Base-by-base conservation (phyloP, 2,888 invertebrate species). In the Acleris cristana region DNA sequence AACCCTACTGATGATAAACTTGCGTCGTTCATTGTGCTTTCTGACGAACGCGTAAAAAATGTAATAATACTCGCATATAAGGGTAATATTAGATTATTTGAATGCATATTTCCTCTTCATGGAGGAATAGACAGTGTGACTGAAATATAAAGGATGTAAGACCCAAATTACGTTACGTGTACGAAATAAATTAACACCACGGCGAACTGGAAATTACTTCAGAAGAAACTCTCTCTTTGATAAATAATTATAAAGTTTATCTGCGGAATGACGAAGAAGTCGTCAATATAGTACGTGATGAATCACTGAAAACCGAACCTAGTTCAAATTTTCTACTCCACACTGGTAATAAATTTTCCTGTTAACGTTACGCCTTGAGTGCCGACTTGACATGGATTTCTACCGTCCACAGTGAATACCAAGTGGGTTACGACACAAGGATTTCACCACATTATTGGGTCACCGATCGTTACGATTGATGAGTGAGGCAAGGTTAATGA, bases 381-480 rank as follows among this genome's bases (percentile, higher is more conserved):
- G 84, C 83, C 85, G 82, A 86, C 92, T 92, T 92, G 92, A 92
- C 92, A 92, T 92, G 91, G 90, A 90, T 92, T 91, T 89, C 90
- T 86, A 91, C 83, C 76, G 77, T 81, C 80, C 85, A 80, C 75
- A 80, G 83, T 87, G 92, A 90, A 92, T 92, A 92, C 92, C 85
- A 91, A 92, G 73, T 80, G 73, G 74, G 83, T 92, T 92, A 87
- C 91, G 83, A 86, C 90, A 91, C 78, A 85, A 88, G 87, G 91
- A 90, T 92, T 92, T 92, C 92, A 90, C 92, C 85, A 85, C 86
- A 84, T 79, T 90, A 90, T 88, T 90, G 90, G 91, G 91, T 91
- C 91, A 91, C 85, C 90, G 90, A 79, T 87, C 87, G 86, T 76
- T 78, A 80, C 64, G 71, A 69, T 71, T 78, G 79, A 74, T 53